These are phyloP conservation scores for Boloria selene DNA, from an alignment of 2,888 invertebrate species.

Conservation along the genomic window DNA sequence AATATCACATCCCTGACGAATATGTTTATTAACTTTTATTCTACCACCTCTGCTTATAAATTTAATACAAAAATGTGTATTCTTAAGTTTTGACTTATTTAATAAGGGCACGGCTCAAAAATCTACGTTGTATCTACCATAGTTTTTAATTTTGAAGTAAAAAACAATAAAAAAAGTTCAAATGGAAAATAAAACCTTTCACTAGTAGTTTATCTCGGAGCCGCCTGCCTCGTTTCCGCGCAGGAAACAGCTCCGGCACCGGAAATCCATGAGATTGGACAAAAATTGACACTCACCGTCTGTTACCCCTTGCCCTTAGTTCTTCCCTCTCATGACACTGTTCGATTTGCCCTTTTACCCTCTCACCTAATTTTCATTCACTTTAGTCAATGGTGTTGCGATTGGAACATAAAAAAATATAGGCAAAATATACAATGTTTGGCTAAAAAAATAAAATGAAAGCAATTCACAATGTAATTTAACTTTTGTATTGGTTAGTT, in stretches of 20 bases:
- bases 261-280: conserved; percentile 77
- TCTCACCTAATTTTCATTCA: conserved; percentile 8
- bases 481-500: too few relatives aligned
- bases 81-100: too few relatives aligned
- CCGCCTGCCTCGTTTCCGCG: conserved; percentile 57
- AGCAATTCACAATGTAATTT: too few relatives aligned
- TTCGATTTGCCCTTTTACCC: conserved; percentile 12
- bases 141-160: too few relatives aligned
- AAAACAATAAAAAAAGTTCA: not conserved
- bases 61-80: too few relatives aligned
- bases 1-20: too few relatives aligned
- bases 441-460: too few relatives aligned
- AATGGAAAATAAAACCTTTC: conserved; percentile 14
- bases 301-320: conserved; percentile 21
- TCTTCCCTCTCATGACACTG: conserved; percentile 12
- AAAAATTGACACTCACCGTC: conserved; percentile 64
- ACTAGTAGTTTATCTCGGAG: conserved; percentile 23
- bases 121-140: too few relatives aligned
- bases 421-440: too few relatives aligned
- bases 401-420: not conserved
- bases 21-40: too few relatives aligned
- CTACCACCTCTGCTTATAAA: too few relatives aligned
- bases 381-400: not conserved
- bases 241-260: conserved; percentile 61
- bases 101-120: too few relatives aligned